phyloP scores from a whole-genome alignment of 2,113 vertebrate species.

The Ptychochromis oligacanthus region DNA sequence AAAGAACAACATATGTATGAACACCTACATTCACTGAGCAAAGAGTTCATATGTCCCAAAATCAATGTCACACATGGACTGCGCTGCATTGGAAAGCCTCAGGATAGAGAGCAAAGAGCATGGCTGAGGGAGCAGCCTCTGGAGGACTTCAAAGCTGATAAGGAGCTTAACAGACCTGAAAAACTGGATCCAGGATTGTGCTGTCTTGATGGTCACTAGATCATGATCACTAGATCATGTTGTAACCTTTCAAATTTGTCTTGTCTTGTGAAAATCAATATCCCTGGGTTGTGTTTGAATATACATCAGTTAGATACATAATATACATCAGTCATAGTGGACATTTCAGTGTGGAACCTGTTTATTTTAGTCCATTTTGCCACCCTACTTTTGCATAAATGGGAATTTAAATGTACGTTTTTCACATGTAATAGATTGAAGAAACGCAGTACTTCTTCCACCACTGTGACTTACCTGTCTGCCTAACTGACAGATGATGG shows the following conservation, averaged over 20 bases:
- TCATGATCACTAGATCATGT: neutral
- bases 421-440: neutral
- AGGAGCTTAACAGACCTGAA: slow-evolving; percentile 11
- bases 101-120: neutral
- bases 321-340: neutral
- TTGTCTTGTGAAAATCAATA: neutral
- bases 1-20: neutral
- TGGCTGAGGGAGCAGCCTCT: neutral
- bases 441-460: neutral
- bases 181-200: neutral
- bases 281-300: neutral
- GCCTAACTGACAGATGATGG: neutral
- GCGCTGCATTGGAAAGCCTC: neutral
- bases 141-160: neutral
- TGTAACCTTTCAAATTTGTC: neutral
- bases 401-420: neutral
- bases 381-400: neutral
- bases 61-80: neutral
- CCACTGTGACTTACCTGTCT: neutral
- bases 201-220: too few species aligned
- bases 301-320: neutral
- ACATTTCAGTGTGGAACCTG: neutral
- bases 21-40: neutral
- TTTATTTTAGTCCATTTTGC: neutral
- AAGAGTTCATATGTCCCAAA: neutral